phyloP scores from a whole-genome alignment of 37 sponge, comb jelly and placozoan species.

The Eunapius fragilis region DNA sequence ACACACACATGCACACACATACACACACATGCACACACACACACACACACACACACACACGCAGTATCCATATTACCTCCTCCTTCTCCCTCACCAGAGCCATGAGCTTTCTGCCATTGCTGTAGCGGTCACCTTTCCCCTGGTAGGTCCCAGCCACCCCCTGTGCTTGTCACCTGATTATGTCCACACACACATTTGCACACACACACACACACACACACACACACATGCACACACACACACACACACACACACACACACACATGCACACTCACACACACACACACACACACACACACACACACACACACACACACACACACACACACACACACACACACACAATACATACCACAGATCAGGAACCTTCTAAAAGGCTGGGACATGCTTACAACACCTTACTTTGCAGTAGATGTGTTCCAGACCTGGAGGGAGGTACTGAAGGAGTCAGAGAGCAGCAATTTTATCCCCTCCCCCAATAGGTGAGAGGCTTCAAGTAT shows the following conservation, averaged over 20 bases:
- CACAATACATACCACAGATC: no score
- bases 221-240: no score
- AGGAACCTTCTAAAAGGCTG: slow-evolving; percentile 40
- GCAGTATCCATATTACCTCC: not conserved
- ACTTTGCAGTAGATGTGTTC: slow-evolving; percentile 35
- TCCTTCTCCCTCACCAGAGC: slow-evolving; percentile 11
- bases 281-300: no score
- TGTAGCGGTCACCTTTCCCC: slow-evolving; percentile 80
- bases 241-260: no score
- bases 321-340: no score
- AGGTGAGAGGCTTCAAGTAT: slow-evolving; percentile 20
- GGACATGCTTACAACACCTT: slow-evolving; percentile 51
- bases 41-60: no score
- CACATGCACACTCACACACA: no score
- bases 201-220: no score
- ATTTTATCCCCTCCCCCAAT: slow-evolving; percentile 48
- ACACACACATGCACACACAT: not conserved
- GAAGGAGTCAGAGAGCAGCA: slow-evolving; percentile 26
- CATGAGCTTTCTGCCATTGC: slow-evolving; percentile 79
- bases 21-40: no score
- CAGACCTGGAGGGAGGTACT: slow-evolving; percentile 56
- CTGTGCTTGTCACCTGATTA: not conserved
- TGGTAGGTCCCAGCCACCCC: slow-evolving; percentile 36
- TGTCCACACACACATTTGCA: no score
- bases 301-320: no score